Conservation (phyloP, 1,140 invertebrate species). For the Brachionus koreanus region DNA sequence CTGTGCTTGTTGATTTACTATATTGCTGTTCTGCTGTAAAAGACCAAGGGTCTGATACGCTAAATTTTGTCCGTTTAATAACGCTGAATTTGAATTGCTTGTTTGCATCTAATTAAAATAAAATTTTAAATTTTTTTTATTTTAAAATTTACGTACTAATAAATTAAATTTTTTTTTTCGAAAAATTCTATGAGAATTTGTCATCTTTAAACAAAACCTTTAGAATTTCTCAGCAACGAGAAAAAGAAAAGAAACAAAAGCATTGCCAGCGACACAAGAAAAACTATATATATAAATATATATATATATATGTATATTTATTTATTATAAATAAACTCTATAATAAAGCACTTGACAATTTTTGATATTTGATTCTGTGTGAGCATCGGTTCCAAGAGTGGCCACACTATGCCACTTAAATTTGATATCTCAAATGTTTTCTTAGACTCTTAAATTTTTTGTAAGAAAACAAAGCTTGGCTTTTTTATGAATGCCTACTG, state of each 20-base stretch:
- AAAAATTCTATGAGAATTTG: slow-evolving; percentile 17
- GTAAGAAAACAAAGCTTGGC: not conserved
- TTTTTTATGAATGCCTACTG: not conserved
- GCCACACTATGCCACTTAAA: not conserved
- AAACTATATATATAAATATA: not conserved
- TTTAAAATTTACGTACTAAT: not conserved
- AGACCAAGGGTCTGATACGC: not conserved
- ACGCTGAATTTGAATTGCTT: not conserved
- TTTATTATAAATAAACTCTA: slow-evolving; percentile 23
- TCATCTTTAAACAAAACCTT: slow-evolving; percentile 30
- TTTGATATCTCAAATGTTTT: slow-evolving; percentile 24
- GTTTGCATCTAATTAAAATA: slow-evolving; percentile 2
- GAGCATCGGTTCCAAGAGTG: not conserved
- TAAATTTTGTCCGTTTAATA: not conserved
- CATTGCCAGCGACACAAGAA: not conserved
- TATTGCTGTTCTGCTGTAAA: not conserved
- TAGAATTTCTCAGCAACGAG: slow-evolving; percentile 23
- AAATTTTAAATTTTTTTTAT: not conserved
- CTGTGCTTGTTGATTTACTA: not conserved
- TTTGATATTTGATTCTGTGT: slow-evolving; percentile 12
- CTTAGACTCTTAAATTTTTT: not conserved
- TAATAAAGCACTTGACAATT: slow-evolving; percentile 28
- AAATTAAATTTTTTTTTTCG: not conserved
- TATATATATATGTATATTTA: not conserved
- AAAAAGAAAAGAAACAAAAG: not conserved